Base-by-base conservation (phyloP, 53 echinoderm and acorn worm genomes). In the Henricia sp. region DNA sequence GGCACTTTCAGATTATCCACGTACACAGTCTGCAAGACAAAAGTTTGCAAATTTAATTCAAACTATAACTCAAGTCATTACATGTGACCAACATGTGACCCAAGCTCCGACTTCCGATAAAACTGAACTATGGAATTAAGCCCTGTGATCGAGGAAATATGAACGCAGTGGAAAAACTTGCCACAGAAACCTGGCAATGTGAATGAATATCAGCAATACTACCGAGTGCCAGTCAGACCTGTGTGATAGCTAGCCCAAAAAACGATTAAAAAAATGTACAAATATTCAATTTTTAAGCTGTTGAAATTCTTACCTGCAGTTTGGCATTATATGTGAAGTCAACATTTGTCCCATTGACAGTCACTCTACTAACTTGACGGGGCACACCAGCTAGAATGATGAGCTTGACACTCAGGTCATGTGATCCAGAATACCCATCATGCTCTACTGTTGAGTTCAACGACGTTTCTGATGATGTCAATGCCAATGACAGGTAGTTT, bases 381-480 rank as follows among this genome's bases (percentile, higher is more conserved):
- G 69, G 59, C 11, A 92, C 88, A 37, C 90, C 88, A 21, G 72
- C 67, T 1, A 95, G 6, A 1, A 66, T 42, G 17, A 85, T 68
- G 38, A 44, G 68, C 29, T 72, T 38, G 17, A 95, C 54, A 37
- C 23, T 48, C 88, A 95, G 84, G 9, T 75, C 42, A 39, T 80
- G 69, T 33, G 95, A 92, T 52, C 74, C 82, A 38, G 84, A 37
- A 67, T 70, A 92, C 12, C 78, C 83, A 83, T 95, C 82, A 37
- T 95, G 70, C 4, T 71, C 69, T 4, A 92, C 71, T 11, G 48
- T 28, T 3, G 90, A 90, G 0, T 72, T 65, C 64, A 92, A 55
- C 2, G 56, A 58, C 13, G 88, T 85, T 32, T 68, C 87, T 16
- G 64, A 58, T 56, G 90, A 77, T 28, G 57, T 33, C 50, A 95